These are phyloP conservation scores for Bombus balteatus DNA, from an alignment of 1,140 invertebrate genomes.

Conservation along the genomic window DNA sequence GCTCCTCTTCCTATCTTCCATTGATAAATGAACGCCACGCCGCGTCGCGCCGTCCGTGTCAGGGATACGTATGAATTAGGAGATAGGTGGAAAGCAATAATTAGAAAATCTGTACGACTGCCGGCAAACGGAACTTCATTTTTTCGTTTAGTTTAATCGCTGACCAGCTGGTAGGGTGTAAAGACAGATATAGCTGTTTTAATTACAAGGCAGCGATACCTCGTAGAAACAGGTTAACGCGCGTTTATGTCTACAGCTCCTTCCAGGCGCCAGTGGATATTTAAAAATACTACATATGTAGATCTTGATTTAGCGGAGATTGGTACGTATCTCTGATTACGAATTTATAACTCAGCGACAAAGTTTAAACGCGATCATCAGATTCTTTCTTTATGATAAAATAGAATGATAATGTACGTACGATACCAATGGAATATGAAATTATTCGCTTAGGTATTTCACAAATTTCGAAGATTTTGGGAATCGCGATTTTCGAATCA, in stretches of 20 bases:
- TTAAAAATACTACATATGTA: not conserved
- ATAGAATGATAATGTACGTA: too few relatives aligned
- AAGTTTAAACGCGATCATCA: too few relatives aligned
- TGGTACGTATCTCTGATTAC: not conserved
- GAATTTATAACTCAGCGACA: not conserved
- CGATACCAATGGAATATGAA: too few relatives aligned
- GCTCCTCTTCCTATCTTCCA: too few relatives aligned
- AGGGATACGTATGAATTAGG: conserved; percentile 13
- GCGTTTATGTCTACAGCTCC: conserved; percentile 5
- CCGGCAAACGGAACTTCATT: too few relatives aligned
- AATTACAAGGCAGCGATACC: conserved; percentile 32
- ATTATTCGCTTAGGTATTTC: too few relatives aligned
- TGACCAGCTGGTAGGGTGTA: not conserved
- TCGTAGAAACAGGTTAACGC: conserved; percentile 28
- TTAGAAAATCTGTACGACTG: conserved; percentile 17
- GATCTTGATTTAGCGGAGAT: too few relatives aligned
- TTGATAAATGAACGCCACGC: conserved; percentile 6
- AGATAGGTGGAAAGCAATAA: conserved; percentile 18
- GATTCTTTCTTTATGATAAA: too few relatives aligned
- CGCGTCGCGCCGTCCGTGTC: not conserved
- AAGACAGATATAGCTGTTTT: conserved; percentile 23
- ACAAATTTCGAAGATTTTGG: too few relatives aligned
- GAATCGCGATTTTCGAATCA: too few relatives aligned
- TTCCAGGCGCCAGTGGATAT: not conserved
- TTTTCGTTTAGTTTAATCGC: conserved; percentile 1